Base-by-base conservation (phyloP, 2,113 vertebrate genomes). In the Lasiurus borealis region DNA sequence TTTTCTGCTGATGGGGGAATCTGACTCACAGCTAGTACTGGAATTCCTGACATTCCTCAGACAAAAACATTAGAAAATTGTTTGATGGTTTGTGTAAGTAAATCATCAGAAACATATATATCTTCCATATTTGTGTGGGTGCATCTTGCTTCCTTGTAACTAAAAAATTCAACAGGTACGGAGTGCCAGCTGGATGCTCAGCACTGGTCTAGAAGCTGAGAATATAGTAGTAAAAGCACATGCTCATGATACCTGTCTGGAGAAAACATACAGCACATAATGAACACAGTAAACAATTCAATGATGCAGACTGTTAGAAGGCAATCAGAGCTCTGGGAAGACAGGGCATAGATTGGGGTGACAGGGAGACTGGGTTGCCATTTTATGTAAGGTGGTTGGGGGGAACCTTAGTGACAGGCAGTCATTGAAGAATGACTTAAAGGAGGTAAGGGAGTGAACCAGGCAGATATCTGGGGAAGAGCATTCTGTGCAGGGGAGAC, bases 11-110 rank as follows among this genome's bases (percentile, higher is more conserved):
- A 40, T 25, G 68, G 3, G 7, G 66, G 54, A 18, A 52, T 19
- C 8, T 2, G 0, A 87, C 14, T 76, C 25, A 50, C 27, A 3
- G 18, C 6, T 14, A 48, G 14, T 18, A 0, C 34, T 36, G 0
- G 23, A 40, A 9, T 66, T 34, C 0, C 46, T 11, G 76, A 66
- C 36, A 57, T 6, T 72, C 14, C 52, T 8, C 69, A 72, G 5
- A 34, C 66, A 8, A 34, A 73, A 48, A 54, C 6, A 3, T 2
- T 8, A n/a, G 4, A 52, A 81, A 93, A 40, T 75, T 50, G 59
- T 59, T 59, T 2, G 2, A 44, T 59, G n/a, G 15, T 14, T 52
- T 7, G 44, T 4, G 8, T 64, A 18, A 0, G 29, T n/a, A 6
- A 21, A 3, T 31, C 77, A 68, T 44, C 14, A 89, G 54, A 85